Evolutionary conservation across 2,797 vertebrate species (phyloP), one percentile per base, ranked within the genome.

Genomic region (Telmatherina bonti): DNA sequence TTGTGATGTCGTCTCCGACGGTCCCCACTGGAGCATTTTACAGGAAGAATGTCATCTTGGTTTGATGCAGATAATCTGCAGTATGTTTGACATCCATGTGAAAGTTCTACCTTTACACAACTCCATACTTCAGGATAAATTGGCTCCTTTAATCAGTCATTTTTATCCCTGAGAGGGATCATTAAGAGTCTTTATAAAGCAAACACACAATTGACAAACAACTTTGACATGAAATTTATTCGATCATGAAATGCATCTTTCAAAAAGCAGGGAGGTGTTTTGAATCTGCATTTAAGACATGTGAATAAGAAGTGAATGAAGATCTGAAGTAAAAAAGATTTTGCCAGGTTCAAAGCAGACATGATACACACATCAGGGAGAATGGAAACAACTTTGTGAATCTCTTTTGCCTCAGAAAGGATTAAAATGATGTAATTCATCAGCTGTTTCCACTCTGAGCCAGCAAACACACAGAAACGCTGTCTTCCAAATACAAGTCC

Each of bases 1-100:
- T 54, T 43, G 60, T 71, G 53, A 74, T 31, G 52, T 41, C 18
- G 0, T 41, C 63, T 24, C 68, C 67, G 35, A 49, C 54, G 47
- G 12, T 76, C 53, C 20, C 60, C 20, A 35, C 5, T 8, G 33
- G 59, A 16, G 81, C 61, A 47, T 10, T 2, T 66, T 56, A 62
- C 75, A 67, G 11, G 26, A 69, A 76, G 55, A 18, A 22, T 29
- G 7, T 62, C 27, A 22, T 45, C 43, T 43, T 58, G 4, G 27
- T 61, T 7, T 47, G 45, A 18, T 57, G 47, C 29, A 22, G 36
- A 54, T 38, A 26, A 24, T 56, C 33, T 20, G 20, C 26, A 30
- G 58, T 16, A 24, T 45, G 53, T 45, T 11, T 58, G 68, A 67
- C 62, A 30, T 71, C 0, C 22, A 62, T 7, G 35, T 61, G 26